Percentiles rank a stretch among this genome's conserved stretches.
These are phyloP conservation scores for Setipinna tenuifilis DNA, from an alignment of 2,797 vertebrate genomes.

Conservation along the genomic window DNA sequence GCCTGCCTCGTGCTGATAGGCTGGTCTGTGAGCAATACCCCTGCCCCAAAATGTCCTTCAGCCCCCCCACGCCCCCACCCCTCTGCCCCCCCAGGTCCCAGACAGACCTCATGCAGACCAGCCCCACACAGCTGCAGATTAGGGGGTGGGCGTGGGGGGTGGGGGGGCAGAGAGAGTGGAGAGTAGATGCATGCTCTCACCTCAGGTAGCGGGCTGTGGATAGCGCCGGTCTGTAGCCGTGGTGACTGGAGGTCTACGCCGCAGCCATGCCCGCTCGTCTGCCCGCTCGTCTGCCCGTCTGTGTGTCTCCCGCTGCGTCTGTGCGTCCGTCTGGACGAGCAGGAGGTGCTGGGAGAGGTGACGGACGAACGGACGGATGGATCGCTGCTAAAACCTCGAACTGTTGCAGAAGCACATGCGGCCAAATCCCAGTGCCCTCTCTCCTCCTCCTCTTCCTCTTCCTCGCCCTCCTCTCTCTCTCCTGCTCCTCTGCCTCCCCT, in stretches of 20 bases:
- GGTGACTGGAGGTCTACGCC: not conserved
- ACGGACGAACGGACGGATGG: not conserved
- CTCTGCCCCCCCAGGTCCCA: not conserved
- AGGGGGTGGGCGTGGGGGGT: not conserved
- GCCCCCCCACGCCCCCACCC: not conserved
- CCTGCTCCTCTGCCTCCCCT: slow-evolving; percentile 33
- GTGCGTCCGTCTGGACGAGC: slow-evolving; percentile 14
- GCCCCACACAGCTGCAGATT: not conserved
- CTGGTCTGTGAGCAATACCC: not conserved
- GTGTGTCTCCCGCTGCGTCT: not conserved
- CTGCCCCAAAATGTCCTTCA: slow-evolving; percentile 14
- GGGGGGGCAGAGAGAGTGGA: too few species aligned
- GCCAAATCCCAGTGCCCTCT: not conserved
- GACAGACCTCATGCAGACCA: slow-evolving; percentile 48
- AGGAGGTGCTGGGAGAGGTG: not conserved
- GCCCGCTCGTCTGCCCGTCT: not conserved
- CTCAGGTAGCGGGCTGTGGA: slow-evolving; percentile 3
- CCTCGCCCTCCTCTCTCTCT: not conserved
- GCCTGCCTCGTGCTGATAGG: not conserved
- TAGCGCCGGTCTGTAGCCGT: not conserved
- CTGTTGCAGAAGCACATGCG: slow-evolving; percentile 23
- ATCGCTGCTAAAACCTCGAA: slow-evolving; percentile 30
- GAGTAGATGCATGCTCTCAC: not conserved
- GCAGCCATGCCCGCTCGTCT: slow-evolving; percentile 5
- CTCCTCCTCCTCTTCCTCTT: slow-evolving; percentile 10